Evolutionary conservation across 2,113 vertebrate species (phyloP), one percentile per base, ranked within the genome.

Genomic region (Hemichromis elongatus): DNA sequence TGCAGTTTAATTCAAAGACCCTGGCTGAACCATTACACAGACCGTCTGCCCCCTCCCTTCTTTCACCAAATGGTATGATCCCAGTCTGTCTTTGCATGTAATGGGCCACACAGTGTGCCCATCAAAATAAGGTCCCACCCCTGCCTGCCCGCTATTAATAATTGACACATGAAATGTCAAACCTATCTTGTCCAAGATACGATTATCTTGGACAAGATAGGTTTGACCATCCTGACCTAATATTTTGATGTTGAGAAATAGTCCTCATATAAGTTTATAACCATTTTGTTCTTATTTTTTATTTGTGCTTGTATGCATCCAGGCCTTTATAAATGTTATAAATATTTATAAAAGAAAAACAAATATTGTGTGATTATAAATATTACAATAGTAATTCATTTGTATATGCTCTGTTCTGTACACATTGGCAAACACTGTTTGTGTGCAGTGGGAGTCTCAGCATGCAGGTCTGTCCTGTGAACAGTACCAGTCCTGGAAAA

Each of bases 401-500:
- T n/a, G 47, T 37, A 4, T 73, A 5, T 1, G 45, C 9, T 30
- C 24, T 50, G 45, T 7, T 50, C 3, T 75, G 68, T 13, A 75
- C 26, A 50, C 1, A 30, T 5, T 47, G 40, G 24, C 13, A n/a
- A 54, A 4, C 70, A 0, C 30, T 35, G 9, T 35, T 21, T 85
- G 2, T 88, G 10, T 84, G 6, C 89, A 97, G 97, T 97, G 97
- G 97, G 97, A 97, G 83, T 89, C 91, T 11, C 97, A 97, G 94
- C 97, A 97, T 59, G 88, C 91, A 4, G 94, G 95, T 3, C 90
- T 97, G 56, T 96, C 95, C 61, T 98, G 98, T 81, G 97, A 98
- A 28, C 97, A 96, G 52, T 98, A 97, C 90, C 97, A 97, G 96
- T 96, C 93, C 10, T 98, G 97, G 97, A 98, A 98, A 92, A 90